Evolutionary conservation across 2,113 vertebrate genomes (phyloP).

Genomic region (Callipepla californica): DNA sequence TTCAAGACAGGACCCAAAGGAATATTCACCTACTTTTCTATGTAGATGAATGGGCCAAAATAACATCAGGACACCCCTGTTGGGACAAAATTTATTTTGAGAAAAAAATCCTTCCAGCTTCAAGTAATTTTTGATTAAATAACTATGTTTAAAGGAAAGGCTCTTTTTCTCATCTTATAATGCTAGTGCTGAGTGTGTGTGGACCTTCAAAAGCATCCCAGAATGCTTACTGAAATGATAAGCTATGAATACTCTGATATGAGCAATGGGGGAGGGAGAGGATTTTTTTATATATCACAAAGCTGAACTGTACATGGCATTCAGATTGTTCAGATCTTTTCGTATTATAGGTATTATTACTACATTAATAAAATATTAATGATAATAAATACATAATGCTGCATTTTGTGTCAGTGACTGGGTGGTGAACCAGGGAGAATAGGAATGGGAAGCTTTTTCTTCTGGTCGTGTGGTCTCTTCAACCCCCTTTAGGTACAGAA

Average conservation of each 20-base stretch:
- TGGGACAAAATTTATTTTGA: background rate
- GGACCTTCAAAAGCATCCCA: background rate
- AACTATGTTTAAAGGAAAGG: background rate
- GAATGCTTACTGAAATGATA: background rate
- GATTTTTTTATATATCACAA: fast-evolving
- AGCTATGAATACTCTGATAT: background rate
- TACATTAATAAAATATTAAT: background rate
- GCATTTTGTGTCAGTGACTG: background rate
- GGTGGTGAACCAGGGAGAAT: fast-evolving
- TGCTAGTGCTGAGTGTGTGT: background rate
- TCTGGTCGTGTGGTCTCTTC: background rate
- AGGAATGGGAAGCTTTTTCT: background rate
- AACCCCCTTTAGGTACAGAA: background rate
- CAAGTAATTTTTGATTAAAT: background rate
- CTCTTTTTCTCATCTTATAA: background rate
- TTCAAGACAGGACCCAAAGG: background rate
- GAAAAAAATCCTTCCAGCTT: background rate
- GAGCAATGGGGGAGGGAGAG: background rate
- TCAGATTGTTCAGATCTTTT: background rate
- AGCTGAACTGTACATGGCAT: background rate
- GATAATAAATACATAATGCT: background rate
- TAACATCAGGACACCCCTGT: background rate
- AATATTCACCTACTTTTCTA: background rate
- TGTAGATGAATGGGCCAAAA: background rate
- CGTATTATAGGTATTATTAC: background rate